These are phyloP conservation scores for Amblyjoppa fuscipennis DNA, from an alignment of 2,888 invertebrate genomes.

Conservation along the genomic window DNA sequence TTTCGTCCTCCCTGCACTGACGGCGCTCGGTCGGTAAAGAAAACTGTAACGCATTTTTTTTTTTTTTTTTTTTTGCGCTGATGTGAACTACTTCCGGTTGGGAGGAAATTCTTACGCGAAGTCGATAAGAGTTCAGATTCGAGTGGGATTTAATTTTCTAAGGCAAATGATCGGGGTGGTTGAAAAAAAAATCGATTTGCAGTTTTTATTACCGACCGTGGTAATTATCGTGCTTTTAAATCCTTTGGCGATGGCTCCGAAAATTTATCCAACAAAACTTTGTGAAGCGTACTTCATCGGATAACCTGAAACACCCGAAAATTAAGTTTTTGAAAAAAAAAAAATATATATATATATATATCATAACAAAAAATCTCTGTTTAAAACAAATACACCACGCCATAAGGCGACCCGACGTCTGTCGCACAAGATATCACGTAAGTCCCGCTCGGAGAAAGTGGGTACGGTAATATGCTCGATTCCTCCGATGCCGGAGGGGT, in stretches of 20 bases:
- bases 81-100: no score
- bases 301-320: background rate
- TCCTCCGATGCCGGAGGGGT: constrained; percentile 43
- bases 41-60: no score
- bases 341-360: no score
- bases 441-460: constrained; percentile 63
- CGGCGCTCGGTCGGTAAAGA: no score
- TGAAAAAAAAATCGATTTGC: background rate
- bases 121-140: no score
- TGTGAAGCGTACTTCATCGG: background rate
- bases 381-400: background rate
- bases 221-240: background rate
- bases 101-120: no score
- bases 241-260: background rate
- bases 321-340: background rate
- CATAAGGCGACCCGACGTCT: constrained; percentile 9
- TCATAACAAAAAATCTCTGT: background rate
- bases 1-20: no score
- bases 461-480: constrained; percentile 57
- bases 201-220: background rate
- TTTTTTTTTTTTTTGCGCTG: no score
- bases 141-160: no score
- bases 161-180: no score
- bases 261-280: background rate
- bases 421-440: constrained; percentile 25